Base-by-base conservation (phyloP, 2,888 invertebrate species). In the Euproctis similis region DNA sequence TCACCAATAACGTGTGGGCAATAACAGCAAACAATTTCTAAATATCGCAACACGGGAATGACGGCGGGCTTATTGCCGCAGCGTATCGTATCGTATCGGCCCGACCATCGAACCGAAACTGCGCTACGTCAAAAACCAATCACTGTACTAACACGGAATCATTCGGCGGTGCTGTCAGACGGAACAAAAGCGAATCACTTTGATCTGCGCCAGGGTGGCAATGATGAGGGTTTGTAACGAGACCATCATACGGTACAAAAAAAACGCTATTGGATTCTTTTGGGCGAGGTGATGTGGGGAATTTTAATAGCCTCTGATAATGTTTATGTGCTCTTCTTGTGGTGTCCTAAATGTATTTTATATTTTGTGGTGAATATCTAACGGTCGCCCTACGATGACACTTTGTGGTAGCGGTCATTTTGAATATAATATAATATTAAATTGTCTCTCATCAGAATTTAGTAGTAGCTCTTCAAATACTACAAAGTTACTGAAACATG, bases 171-270 rank as follows among this genome's bases (percentile, higher is more conserved):
- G 60, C 72, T 56, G 56, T 68, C 66, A 65, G 50, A 63, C 64
- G 74, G 68, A 77, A 77, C 75, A 62, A 71, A 69, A 73, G 72
- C 65, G 72, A 71, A 77, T 69, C 76, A 66, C 73, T 76, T 70
- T 73, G 71, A 69, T 66, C 71, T 62, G 63, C 35, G 41, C 31
- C 46, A 39, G 46, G 60, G 59, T 53, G 51, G 17, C 60, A 53
- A 56, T 24, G 29, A 7, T 26, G 12, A 12, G 31, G 11, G 23
- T 21, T 21, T 36, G 39, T 35, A 31, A 39, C 38, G 34, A 27
- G 46, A 50, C 46, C 25, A 27, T 33, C 26, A n/a, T n/a, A n/a
- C 31, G 14, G 16, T 9, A n/a, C 2, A 3, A 8, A 12, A 13
- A 9, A 25, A 25, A 8, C 7, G 22, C 10, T 21, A 10, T 31